These are phyloP conservation scores for Lasaia peninsularis DNA, from an alignment of 1,140 invertebrate genomes.

Conservation along the genomic window DNA sequence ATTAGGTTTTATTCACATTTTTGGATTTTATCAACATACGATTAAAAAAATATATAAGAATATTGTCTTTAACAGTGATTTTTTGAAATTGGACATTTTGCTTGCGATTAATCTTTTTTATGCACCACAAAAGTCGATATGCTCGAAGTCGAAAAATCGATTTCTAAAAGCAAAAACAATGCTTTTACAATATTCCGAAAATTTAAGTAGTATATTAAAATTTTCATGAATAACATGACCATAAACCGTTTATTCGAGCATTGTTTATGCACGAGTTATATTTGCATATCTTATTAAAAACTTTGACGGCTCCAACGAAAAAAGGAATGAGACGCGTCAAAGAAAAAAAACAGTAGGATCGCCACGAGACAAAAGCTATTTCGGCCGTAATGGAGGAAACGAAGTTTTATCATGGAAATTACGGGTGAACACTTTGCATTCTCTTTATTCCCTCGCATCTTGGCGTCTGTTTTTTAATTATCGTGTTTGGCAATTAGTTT, in stretches of 20 bases:
- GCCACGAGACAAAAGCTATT: slow-evolving; percentile 68
- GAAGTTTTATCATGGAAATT: slow-evolving; percentile 73
- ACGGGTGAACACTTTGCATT: slow-evolving; percentile 71
- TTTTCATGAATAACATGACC: background rate
- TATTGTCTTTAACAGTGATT: too few species aligned
- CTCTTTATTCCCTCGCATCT: slow-evolving; percentile 59
- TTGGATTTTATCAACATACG: too few species aligned
- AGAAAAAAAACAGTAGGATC: slow-evolving; percentile 58
- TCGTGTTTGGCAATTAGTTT: slow-evolving; percentile 76
- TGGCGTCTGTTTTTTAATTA: slow-evolving; percentile 74
- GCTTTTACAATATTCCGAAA: background rate
- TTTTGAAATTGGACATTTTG: too few species aligned
- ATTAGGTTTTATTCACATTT: too few species aligned
- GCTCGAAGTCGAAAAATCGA: too few species aligned
- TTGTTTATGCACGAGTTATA: slow-evolving; percentile 33
- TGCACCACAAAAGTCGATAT: too few species aligned
- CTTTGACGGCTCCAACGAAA: slow-evolving; percentile 61
- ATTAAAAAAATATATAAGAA: too few species aligned
- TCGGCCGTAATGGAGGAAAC: slow-evolving; percentile 64
- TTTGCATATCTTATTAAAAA: slow-evolving; percentile 76
- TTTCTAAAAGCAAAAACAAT: too few species aligned
- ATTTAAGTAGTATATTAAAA: background rate
- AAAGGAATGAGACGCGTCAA: slow-evolving; percentile 71
- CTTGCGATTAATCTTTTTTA: too few species aligned
- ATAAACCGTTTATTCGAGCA: slow-evolving; percentile 1